phyloP scores from a whole-genome alignment of 2,888 invertebrate genomes.

The Gari tellinella region DNA sequence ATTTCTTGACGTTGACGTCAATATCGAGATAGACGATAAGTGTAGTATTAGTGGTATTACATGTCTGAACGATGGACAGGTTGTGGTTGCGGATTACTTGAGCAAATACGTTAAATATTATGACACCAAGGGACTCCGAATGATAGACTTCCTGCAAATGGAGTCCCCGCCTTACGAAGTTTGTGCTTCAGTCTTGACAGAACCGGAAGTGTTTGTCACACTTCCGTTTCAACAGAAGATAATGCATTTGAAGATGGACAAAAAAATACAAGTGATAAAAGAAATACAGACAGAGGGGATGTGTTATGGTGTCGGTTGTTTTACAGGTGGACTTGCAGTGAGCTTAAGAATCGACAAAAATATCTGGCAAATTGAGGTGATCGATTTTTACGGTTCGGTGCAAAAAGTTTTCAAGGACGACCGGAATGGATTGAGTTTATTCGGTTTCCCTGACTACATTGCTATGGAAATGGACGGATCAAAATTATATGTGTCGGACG shows the following conservation, averaged over 20 bases:
- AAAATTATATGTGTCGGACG: conserved; percentile 41
- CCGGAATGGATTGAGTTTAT: conserved; percentile 29
- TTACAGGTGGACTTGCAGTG: conserved; percentile 34
- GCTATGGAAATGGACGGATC: conserved; percentile 38
- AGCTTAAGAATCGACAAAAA: conserved; percentile 38
- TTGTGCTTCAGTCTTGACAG: conserved; percentile 25
- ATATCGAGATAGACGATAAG: conserved; percentile 36
- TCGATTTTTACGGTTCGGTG: conserved; percentile 35
- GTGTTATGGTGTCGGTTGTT: conserved; percentile 48
- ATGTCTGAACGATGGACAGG: conserved; percentile 41
- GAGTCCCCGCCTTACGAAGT: conserved; percentile 46
- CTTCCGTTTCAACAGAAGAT: conserved; percentile 41
- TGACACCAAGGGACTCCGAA: conserved; percentile 40
- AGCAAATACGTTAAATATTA: conserved; percentile 48
- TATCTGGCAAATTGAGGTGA: conserved; percentile 42
- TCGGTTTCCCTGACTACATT: conserved; percentile 47
- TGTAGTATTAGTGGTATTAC: conserved; percentile 54
- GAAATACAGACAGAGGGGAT: conserved; percentile 31
- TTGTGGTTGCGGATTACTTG: conserved; percentile 43
- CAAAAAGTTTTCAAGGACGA: conserved; percentile 48
- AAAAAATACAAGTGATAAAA: conserved; percentile 11
- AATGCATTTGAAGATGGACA: conserved; percentile 15
- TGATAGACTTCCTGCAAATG: conserved; percentile 29
- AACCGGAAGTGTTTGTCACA: conserved; percentile 36
- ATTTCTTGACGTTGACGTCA: conserved; percentile 51